Base-by-base conservation (phyloP, 2,113 vertebrate species). In the Perca flavescens region DNA sequence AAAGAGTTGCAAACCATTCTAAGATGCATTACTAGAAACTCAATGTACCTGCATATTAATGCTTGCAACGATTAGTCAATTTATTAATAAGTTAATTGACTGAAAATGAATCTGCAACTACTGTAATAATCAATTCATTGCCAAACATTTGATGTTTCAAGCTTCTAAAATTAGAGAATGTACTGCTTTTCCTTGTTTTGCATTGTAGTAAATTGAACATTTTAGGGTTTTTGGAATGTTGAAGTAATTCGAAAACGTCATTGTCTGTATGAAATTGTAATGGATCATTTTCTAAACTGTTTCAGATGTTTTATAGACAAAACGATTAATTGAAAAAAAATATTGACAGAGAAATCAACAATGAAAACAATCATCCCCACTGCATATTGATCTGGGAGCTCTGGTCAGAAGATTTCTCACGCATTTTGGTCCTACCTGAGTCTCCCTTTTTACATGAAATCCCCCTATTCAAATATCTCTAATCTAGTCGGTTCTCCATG, bases 341-440 rank as follows among this genome's bases (percentile, higher is more conserved):
- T 40, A 9, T 40, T 10, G 40, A 40, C 40, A 40, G 9, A 40
- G 10, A 11, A 40, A 40, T 40, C 9, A 40, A 40, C 40, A 40
- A 40, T 40, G 40, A 40, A 40, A 40, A 60, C 31, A 17, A 17
- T 34, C 43, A 17, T 9, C 19, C 11, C 21, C 3, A 25, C 19
- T 66, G 64, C 43, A 66, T 66, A 47, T 49, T 66, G 13, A 28
- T 28, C 63, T 49, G 43, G 22, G 19, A 28, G 22, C 64, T 66
- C 7, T 17, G 43, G 14, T 47, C 60, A 31, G 14, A n/a, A 60
- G 57, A 22, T 47, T 57, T 25, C 21, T 13, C 36, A 58, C 15
- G 13, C 7, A 15, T 58, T 25, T 47, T 73, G 54, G 10, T 72
- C 28, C 31, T 17, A 22, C 47, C 3, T 13, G 11, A 22, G 21